A percentile compares a stretch with the other conserved stretches of the same genome.
phyloP scores from a whole-genome alignment of 2,797 vertebrate genomes.

The Gallirallus australis region DNA sequence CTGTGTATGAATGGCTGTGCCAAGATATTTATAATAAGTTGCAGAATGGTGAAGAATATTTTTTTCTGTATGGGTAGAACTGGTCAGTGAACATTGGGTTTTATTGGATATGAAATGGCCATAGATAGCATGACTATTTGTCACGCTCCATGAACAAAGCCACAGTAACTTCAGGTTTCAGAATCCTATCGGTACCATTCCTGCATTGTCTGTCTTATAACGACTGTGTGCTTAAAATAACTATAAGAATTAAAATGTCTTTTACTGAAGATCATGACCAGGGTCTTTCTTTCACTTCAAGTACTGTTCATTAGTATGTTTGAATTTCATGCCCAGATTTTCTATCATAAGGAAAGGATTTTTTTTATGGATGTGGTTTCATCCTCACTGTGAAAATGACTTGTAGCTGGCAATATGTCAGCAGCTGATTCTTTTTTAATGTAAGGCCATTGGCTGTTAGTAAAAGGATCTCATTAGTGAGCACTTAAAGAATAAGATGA shows the following conservation, averaged over 20 bases:
- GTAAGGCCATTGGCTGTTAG: neutral
- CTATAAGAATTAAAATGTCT: neutral
- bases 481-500: neutral
- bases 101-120: neutral
- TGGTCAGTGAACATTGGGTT: neutral
- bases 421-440: neutral
- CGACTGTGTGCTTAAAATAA: neutral
- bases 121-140: neutral
- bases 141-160: neutral
- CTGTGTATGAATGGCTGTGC: neutral
- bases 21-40: neutral
- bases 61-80: neutral
- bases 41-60: neutral
- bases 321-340: neutral
- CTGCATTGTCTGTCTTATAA: accelerated
- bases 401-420: neutral
- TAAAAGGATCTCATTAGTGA: neutral
- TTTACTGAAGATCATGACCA: neutral
- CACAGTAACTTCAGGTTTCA: neutral
- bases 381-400: neutral
- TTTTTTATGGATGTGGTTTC: neutral
- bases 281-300: neutral
- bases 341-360: neutral
- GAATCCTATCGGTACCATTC: neutral
- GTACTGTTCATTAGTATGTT: neutral